Conservation (phyloP, 1,140 invertebrate species). For the Hestina assimilis region DNA sequence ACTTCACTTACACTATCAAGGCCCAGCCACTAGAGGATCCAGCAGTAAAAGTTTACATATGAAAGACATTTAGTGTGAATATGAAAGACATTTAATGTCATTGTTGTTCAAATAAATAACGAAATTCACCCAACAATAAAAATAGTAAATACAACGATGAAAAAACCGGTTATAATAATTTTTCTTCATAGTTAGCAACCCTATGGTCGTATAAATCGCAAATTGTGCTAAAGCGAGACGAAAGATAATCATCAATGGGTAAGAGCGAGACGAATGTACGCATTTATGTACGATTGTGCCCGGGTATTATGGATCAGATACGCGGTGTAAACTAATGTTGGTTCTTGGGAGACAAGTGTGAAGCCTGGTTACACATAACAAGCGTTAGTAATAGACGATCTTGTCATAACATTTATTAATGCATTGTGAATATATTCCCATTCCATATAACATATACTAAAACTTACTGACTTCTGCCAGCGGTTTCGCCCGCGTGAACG, state of each 20-base stretch:
- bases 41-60: too few species aligned
- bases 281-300: conserved; percentile 18
- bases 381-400: conserved; percentile 12
- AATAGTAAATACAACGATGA: too few species aligned
- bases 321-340: conserved; percentile 31
- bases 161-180: too few species aligned
- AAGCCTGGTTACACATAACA: conserved; percentile 15
- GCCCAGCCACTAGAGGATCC: too few species aligned
- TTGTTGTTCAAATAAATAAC: too few species aligned
- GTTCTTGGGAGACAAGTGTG: conserved; percentile 19
- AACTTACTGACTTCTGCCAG: too few species aligned
- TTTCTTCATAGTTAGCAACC: too few species aligned
- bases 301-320: conserved; percentile 40
- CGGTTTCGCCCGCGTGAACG: too few species aligned
- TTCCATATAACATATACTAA: not conserved
- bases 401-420: not conserved
- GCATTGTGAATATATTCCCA: not conserved
- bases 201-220: conserved; percentile 31
- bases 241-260: not conserved
- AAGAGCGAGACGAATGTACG: conserved; percentile 11
- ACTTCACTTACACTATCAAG: too few species aligned
- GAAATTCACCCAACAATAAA: too few species aligned
- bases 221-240: conserved; percentile 22
- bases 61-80: too few species aligned
- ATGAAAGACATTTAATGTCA: too few species aligned